phyloP scores from a whole-genome alignment of 2,888 invertebrate genomes.

The Papilio gigon region DNA sequence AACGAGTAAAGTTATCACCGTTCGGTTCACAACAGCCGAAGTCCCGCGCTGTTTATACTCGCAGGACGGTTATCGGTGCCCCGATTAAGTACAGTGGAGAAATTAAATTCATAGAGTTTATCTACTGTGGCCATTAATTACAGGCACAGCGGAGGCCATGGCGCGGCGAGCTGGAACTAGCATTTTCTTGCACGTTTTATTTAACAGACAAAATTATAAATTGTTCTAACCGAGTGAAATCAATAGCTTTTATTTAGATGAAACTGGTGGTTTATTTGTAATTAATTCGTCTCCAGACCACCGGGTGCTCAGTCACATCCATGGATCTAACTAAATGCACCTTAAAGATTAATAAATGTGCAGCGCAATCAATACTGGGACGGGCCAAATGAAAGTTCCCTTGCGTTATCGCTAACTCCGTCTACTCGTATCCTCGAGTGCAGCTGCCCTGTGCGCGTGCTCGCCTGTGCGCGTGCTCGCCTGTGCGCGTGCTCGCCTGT shows the following conservation, averaged over 20 bases:
- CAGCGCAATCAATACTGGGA: background rate
- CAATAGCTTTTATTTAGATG: too few species aligned
- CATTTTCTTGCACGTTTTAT: background rate
- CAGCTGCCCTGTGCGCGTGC: conserved; percentile 26
- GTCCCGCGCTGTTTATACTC: background rate
- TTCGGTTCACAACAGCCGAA: background rate
- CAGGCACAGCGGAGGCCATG: background rate
- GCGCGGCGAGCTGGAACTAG: background rate
- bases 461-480: conserved; percentile 9
- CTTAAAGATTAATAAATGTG: background rate
- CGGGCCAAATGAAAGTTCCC: conserved; percentile 1
- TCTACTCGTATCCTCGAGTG: conserved; percentile 6
- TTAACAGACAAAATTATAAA: background rate
- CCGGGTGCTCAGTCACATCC: too few species aligned
- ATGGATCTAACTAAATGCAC: background rate
- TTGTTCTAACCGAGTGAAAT: too few species aligned
- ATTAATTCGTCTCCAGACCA: too few species aligned
- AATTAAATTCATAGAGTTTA: background rate
- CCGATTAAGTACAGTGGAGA: conserved; percentile 2
- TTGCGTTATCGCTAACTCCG: background rate
- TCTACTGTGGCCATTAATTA: background rate
- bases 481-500: background rate
- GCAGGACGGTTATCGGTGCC: background rate
- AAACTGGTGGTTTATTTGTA: too few species aligned
- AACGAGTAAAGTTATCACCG: background rate